phyloP scores from a whole-genome alignment of 2,113 vertebrate genomes.

The Rhinoptilus africanus region DNA sequence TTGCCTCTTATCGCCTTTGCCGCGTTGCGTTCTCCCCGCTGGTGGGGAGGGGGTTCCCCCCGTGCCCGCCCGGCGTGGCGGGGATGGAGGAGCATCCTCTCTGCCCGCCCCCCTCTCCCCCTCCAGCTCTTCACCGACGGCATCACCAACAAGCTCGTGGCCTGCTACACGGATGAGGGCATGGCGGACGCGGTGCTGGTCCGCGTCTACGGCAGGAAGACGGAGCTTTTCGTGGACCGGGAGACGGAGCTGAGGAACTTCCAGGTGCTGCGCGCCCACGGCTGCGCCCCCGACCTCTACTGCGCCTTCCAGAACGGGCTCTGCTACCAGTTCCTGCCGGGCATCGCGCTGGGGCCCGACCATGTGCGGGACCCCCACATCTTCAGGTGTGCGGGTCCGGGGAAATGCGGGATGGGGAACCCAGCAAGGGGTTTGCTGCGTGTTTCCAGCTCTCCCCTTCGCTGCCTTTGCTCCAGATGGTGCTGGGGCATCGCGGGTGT shows the following conservation, averaged over 20 bases:
- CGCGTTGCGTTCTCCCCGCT: not conserved
- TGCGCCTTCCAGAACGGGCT: slow-evolving; percentile 96
- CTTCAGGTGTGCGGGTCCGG: slow-evolving; percentile 76
- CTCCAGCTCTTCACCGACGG: slow-evolving; percentile 91
- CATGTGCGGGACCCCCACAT: slow-evolving; percentile 87
- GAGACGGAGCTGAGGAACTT: slow-evolving; percentile 95
- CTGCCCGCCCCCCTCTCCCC: not conserved
- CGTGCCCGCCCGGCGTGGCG: rapidly evolving
- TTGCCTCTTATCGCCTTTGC: rapidly evolving
- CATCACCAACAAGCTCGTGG: slow-evolving; percentile 97
- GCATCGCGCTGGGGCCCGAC: slow-evolving; percentile 86
- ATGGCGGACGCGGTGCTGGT: slow-evolving; percentile 90
- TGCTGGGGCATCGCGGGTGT: not conserved
- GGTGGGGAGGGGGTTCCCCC: not conserved
- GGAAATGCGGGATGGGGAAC: not conserved
- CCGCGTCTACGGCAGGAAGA: slow-evolving; percentile 91
- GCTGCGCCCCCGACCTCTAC: slow-evolving; percentile 93
- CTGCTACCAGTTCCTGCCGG: slow-evolving; percentile 94
- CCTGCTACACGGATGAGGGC: slow-evolving; percentile 85
- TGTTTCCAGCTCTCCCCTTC: not conserved
- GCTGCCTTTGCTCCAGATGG: not conserved
- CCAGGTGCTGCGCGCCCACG: slow-evolving; percentile 90
- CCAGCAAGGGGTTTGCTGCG: rapidly evolving
- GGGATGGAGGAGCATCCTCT: not conserved
- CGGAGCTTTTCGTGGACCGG: slow-evolving; percentile 92